Base-by-base conservation (phyloP, 1,140 invertebrate genomes). In the Brachionus plicatilis region DNA sequence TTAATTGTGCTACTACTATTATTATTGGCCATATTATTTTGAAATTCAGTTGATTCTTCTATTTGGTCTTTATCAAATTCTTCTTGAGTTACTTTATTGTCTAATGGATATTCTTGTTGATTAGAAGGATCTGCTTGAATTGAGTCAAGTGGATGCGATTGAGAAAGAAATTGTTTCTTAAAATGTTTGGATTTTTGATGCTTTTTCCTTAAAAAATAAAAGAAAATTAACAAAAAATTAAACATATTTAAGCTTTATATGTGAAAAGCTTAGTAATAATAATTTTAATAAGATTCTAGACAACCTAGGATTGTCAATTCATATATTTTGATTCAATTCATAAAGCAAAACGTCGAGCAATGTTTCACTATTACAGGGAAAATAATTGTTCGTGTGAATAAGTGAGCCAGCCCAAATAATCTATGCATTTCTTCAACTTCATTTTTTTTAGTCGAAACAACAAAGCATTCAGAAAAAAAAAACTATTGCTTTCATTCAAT, bases 171-270 rank as follows among this genome's bases (percentile, higher is more conserved):
- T 76, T 76, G 45, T 76, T 76, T 76, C 43, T 47, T 47, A 29
- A 50, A 50, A 37, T 76, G n/a, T 29, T 76, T 76, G 6, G 45
- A 50, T 76, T 76, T 76, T 76, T 76, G 72, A 47, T 76, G 72
- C 14, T 76, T 76, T 76, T 76, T 76, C 45, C 72, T 76, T 76
- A 50, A 9, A n/a, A 68, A 29, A 20, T n/a, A 33, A 41, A 14
- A 29, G 27, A 65, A 68, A 68, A 17, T 24, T 70, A 33, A 33
- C 7, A 33, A 37, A 37, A 37, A 37, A 37, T 37, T 37, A 37
- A 0, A 37, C 33, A 37, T 37, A 37, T 70, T 70, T 70, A 29
- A 33, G 29, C 24, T 70, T 70, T 2, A 37, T 70, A 37, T 70
- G 6, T 33, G 2, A 70, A 70, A 70, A 37, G 37, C 66, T 37